Evolutionary conservation across 2,113 vertebrate genomes (phyloP).

Genomic region (Bettongia penicillata): DNA sequence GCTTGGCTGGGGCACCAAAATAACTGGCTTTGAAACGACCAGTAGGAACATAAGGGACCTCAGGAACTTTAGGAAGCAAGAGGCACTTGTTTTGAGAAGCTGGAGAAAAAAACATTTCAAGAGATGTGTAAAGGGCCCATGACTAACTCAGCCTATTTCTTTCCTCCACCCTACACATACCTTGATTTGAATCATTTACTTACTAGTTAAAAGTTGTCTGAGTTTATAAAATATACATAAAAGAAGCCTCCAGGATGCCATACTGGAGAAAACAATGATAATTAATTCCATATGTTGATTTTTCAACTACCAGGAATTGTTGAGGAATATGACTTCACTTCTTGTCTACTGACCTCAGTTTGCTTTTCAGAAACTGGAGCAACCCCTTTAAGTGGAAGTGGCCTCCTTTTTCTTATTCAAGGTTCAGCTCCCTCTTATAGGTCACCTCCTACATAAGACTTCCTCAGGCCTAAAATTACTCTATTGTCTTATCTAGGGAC

Average conservation of each 20-base stretch:
- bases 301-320: not conserved
- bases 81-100: not conserved
- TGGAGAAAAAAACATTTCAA: not conserved
- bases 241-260: not conserved
- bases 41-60: not conserved
- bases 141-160: not conserved
- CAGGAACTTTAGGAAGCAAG: not conserved
- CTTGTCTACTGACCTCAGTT: constrained; percentile 11
- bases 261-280: not conserved
- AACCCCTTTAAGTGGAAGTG: not conserved
- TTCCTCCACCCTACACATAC: not conserved
- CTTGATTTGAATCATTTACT: not conserved
- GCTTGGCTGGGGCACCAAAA: not conserved
- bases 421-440: not conserved
- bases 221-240: not conserved
- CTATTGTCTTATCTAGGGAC: not conserved
- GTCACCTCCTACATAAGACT: not conserved
- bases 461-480: not conserved
- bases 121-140: not conserved
- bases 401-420: not conserved
- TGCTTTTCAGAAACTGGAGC: constrained; percentile 24
- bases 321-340: constrained; percentile 39
- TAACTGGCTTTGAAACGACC: not conserved
- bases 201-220: not conserved
- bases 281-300: not conserved